These are phyloP conservation scores for Distichodus sexfasciatus DNA, from an alignment of 2,797 vertebrate species.

Conservation along the genomic window DNA sequence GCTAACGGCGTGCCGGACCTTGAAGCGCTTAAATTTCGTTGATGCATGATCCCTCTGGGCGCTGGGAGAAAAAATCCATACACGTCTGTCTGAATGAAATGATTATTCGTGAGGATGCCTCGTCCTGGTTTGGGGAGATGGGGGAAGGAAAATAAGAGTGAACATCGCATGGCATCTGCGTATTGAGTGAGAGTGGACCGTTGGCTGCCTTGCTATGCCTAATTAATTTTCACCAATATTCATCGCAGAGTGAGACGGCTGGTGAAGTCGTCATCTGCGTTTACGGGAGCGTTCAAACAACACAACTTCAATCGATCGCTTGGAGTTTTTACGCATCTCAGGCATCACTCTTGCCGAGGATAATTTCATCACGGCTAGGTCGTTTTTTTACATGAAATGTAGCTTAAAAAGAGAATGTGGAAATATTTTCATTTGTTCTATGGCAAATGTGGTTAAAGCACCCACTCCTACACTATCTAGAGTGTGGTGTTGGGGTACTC, in stretches of 20 bases:
- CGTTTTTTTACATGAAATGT: constrained; percentile 31
- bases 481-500: no score
- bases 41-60: constrained; percentile 1
- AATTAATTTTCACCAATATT: constrained; percentile 42
- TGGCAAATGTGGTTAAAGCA: no score
- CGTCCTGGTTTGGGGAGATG: background rate
- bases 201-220: background rate
- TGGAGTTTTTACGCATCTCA: constrained; percentile 20
- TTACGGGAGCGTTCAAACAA: constrained; percentile 42
- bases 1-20: background rate
- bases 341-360: constrained; percentile 44
- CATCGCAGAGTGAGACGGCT: constrained; percentile 1
- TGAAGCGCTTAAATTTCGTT: background rate
- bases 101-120: constrained; percentile 1
- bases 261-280: constrained; percentile 39
- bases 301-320: constrained; percentile 41
- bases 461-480: no score
- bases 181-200: background rate
- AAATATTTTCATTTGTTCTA: no score
- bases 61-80: constrained; percentile 2
- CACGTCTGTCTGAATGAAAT: constrained; percentile 5
- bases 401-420: no score
- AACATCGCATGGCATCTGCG: background rate
- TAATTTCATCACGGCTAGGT: constrained; percentile 40
- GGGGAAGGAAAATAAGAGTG: background rate